Percentiles rank a stretch among this genome's conserved stretches.
Conservation (phyloP, 2,113 vertebrate genomes). For the Chamaea fasciata region DNA sequence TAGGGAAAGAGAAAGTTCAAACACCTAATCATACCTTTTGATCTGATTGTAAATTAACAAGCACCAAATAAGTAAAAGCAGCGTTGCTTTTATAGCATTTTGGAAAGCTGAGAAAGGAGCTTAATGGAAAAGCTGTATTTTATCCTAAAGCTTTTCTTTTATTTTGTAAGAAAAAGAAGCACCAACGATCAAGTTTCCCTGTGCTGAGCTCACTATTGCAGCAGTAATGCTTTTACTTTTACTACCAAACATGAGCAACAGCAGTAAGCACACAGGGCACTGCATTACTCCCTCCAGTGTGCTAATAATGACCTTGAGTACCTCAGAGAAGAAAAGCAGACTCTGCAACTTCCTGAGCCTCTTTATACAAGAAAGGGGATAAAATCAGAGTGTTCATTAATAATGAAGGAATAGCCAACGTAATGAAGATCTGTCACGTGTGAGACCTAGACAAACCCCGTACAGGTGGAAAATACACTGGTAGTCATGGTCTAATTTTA, state of each 20-base stretch:
- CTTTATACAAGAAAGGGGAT: neutral
- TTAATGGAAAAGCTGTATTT: neutral
- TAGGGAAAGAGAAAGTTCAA: neutral
- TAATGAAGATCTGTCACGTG: neutral
- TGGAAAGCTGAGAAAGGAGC: neutral
- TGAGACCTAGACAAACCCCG: neutral
- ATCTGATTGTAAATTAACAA: constrained; percentile 22
- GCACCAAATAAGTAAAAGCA: neutral
- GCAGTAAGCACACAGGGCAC: neutral
- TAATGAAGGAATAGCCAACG: neutral
- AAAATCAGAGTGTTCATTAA: neutral
- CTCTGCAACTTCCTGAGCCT: neutral
- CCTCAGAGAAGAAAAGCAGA: neutral
- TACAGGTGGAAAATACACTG: neutral
- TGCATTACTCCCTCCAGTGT: neutral
- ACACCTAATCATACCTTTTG: constrained; percentile 25
- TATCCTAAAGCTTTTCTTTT: neutral
- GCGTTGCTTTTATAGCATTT: neutral
- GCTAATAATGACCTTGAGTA: neutral
- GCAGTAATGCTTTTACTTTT: neutral
- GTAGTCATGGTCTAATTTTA: neutral
- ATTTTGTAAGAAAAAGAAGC: neutral
- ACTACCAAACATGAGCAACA: neutral
- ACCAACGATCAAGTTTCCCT: neutral
- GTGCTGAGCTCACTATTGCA: neutral